These are phyloP conservation scores for Campoletis sonorensis DNA, from an alignment of 1,140 invertebrate species.

Conservation along the genomic window DNA sequence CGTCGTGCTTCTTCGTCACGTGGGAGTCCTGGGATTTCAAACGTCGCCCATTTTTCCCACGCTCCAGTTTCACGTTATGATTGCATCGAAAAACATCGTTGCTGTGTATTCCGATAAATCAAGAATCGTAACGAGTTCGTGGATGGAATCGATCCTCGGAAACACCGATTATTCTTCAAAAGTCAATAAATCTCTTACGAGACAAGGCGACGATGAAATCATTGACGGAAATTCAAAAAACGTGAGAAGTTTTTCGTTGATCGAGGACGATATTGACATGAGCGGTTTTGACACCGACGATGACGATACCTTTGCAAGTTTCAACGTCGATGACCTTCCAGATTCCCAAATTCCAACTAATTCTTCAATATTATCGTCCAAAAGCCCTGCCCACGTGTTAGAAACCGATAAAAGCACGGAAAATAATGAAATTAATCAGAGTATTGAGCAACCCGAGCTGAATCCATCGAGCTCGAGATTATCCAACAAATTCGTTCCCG, in stretches of 20 bases:
- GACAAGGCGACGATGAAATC: neutral
- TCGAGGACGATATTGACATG: neutral
- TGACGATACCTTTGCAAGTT: neutral
- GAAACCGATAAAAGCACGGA: too few species aligned
- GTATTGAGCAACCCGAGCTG: neutral
- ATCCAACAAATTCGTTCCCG: neutral
- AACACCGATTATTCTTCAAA: neutral
- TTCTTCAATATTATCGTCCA: neutral
- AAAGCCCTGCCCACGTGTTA: neutral
- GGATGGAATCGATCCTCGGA: conserved; percentile 44
- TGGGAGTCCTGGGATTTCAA: conserved; percentile 55
- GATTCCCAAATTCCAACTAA: neutral
- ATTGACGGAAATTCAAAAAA: neutral
- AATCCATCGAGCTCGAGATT: neutral
- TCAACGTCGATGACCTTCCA: neutral
- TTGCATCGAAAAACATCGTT: conserved; percentile 64
- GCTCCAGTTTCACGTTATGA: conserved; percentile 66
- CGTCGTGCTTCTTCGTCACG: conserved; percentile 66
- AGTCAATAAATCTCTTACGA: neutral
- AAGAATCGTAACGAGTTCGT: conserved; percentile 56
- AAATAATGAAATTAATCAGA: neutral
- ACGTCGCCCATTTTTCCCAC: conserved; percentile 51
- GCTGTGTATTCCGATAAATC: conserved; percentile 66
- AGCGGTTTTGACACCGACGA: conserved; percentile 3
- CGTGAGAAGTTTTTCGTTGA: neutral